Evolutionary conservation across 2,113 vertebrate genomes (phyloP).

Genomic region (Sorex fumeus): DNA sequence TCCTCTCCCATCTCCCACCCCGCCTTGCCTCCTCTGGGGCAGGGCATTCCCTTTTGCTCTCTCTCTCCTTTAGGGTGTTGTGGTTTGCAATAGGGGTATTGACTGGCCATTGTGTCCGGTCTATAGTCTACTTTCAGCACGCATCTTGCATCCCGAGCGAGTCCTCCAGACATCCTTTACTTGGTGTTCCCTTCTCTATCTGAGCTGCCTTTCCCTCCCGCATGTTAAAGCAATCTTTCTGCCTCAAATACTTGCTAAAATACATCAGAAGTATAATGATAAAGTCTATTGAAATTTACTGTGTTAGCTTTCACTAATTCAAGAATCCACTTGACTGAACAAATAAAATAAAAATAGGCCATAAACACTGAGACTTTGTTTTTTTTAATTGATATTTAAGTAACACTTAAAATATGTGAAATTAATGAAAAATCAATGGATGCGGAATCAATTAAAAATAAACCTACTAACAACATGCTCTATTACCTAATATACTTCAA

Average conservation of each 20-base stretch:
- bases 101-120: no score
- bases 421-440: slow-evolving; percentile 12
- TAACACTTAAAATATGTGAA: background rate
- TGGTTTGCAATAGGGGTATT: no score
- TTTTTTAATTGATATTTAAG: background rate
- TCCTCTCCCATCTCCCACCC: no score
- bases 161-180: no score
- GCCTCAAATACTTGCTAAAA: background rate
- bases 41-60: no score
- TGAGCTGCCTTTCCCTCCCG: no score
- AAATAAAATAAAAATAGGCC: background rate
- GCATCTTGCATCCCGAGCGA: no score
- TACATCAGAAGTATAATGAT: background rate
- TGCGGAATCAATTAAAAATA: background rate
- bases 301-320: background rate
- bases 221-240: background rate
- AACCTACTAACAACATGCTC: background rate
- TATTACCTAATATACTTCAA: background rate
- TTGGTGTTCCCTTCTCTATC: no score
- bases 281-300: background rate
- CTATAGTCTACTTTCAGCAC: no score
- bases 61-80: no score
- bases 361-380: background rate
- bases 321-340: background rate
- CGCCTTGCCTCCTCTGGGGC: no score